Conservation (phyloP, 2,888 invertebrate genomes). For the Rhaphigaster nebulosa region DNA sequence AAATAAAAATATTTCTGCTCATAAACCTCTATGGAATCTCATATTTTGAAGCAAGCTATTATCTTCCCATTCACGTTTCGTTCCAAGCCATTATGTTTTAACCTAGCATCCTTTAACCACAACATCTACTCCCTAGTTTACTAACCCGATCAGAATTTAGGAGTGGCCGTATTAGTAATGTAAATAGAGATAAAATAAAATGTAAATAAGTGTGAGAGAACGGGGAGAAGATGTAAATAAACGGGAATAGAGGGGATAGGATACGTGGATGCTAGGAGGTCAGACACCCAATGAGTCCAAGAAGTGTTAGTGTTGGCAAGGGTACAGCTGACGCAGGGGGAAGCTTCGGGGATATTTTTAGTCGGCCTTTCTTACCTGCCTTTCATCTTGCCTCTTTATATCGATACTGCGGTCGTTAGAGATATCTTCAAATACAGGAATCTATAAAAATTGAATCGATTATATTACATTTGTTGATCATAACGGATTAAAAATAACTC, state of each 20-base stretch:
- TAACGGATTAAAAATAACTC: background rate
- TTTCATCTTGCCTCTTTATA: constrained; percentile 49
- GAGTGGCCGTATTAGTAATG: background rate
- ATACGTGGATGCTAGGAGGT: constrained; percentile 23
- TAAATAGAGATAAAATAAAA: background rate
- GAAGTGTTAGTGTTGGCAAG: constrained; percentile 49
- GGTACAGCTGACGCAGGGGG: constrained; percentile 54
- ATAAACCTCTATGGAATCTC: too few species aligned
- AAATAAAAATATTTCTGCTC: too few species aligned
- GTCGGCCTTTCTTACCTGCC: constrained; percentile 49
- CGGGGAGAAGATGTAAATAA: constrained; percentile 11
- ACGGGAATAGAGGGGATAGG: background rate
- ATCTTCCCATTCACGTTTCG: background rate
- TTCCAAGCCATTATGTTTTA: background rate
- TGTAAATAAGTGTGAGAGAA: background rate
- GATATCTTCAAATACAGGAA: background rate
- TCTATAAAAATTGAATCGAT: background rate
- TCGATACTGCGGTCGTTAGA: constrained; percentile 13
- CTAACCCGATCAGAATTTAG: background rate
- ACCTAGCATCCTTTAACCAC: background rate
- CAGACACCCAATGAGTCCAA: constrained; percentile 40
- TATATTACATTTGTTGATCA: background rate
- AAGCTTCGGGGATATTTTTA: constrained; percentile 17
- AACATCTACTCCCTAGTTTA: background rate
- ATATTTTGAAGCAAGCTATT: too few species aligned